phyloP scores from a whole-genome alignment of 23 tunicate genomes.

The Ascidia mentula region DNA sequence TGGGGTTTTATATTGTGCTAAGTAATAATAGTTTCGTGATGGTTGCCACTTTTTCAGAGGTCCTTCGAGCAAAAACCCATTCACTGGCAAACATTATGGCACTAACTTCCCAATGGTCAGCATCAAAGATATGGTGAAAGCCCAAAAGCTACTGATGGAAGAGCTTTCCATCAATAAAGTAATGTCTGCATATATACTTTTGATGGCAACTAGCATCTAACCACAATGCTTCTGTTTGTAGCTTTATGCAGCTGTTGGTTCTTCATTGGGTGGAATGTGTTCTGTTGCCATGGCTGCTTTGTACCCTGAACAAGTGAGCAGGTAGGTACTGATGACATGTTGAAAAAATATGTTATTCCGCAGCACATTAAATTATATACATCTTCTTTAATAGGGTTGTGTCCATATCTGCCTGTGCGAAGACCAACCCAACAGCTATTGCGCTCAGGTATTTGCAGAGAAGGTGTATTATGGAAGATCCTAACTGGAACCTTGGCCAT shows the following conservation, averaged over 20 bases:
- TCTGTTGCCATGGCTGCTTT: constrained; percentile 86
- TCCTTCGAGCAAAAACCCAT: constrained; percentile 76
- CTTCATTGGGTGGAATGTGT: constrained; percentile 98
- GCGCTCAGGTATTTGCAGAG: constrained; percentile 88
- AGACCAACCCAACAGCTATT: constrained; percentile 76
- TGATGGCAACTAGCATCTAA: neutral
- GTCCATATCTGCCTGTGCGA: constrained; percentile 67
- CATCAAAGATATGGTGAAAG: constrained; percentile 84
- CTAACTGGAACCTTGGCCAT: constrained; percentile 85
- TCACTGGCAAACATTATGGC: constrained; percentile 65
- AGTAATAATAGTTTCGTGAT: too few species aligned
- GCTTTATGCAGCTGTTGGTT: constrained; percentile 96
- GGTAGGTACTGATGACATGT: constrained; percentile 13
- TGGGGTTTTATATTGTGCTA: neutral
- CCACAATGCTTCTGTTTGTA: constrained; percentile 11
- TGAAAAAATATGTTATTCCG: neutral
- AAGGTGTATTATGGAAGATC: constrained; percentile 93
- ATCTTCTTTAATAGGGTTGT: constrained; percentile 38
- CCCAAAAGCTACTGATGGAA: constrained; percentile 45
- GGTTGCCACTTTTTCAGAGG: constrained; percentile 75
- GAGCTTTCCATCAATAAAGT: constrained; percentile 72
- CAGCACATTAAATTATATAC: neutral
- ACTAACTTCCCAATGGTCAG: constrained; percentile 90
- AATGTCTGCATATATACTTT: neutral
- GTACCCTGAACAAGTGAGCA: constrained; percentile 58